A percentile compares a stretch with the other conserved stretches of the same genome.
Conservation (phyloP, 2,113 vertebrate genomes). For the Colius striatus region DNA sequence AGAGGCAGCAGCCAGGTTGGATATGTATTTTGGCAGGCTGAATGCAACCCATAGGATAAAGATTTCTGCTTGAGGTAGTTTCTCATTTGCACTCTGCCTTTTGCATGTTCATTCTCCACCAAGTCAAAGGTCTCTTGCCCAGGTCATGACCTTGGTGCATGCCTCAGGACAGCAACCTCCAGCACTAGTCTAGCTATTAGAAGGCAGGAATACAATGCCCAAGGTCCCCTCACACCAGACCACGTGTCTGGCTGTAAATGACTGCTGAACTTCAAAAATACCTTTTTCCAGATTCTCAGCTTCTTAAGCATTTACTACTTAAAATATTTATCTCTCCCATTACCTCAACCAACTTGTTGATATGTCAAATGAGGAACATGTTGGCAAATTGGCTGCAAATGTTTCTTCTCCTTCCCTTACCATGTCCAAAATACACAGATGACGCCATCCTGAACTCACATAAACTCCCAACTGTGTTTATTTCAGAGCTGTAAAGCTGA, state of each 20-base stretch:
- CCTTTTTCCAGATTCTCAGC: conserved; percentile 19
- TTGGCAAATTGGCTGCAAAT: conserved; percentile 31
- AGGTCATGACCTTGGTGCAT: not conserved
- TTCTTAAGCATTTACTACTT: conserved; percentile 21
- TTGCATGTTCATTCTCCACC: rapidly evolving
- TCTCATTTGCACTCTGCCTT: not conserved
- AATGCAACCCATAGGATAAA: not conserved
- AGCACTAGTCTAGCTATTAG: not conserved
- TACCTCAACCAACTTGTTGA: conserved; percentile 45
- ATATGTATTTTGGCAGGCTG: not conserved
- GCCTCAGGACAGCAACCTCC: not conserved
- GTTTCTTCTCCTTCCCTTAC: conserved; percentile 7
- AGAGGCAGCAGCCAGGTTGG: not conserved
- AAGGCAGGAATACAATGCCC: not conserved
- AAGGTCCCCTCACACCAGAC: not conserved
- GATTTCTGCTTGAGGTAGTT: not conserved
- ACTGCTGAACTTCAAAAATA: not conserved
- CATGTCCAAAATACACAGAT: conserved; percentile 42
- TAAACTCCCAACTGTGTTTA: conserved; percentile 44
- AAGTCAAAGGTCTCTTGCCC: not conserved
- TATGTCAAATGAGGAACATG: conserved; percentile 11
- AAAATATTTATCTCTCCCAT: conserved; percentile 55
- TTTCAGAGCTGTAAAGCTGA: conserved; percentile 31
- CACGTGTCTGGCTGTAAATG: not conserved
- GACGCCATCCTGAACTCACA: conserved; percentile 22